Evolutionary conservation across 2,113 vertebrate species (phyloP), one percentile per base, ranked within the genome.

Genomic region (Silurus meridionalis): DNA sequence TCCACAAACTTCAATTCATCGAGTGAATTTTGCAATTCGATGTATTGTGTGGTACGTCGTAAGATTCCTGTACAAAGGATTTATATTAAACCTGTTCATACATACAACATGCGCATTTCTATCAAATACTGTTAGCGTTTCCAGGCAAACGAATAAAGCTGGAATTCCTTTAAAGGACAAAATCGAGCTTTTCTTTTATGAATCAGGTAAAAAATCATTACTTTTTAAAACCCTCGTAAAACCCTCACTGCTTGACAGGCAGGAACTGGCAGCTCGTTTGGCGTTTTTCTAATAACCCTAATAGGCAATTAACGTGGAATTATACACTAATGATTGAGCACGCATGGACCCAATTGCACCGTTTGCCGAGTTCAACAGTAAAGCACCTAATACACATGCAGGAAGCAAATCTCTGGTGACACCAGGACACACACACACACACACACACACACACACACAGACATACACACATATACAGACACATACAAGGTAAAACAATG

Each of bases 221-320:
- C 46, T 78, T 74, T 15, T 37, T 37, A 37, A 37, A 37, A 37
- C 37, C 37, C 37, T 37, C 11, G 57, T 57, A 52, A 84, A 84
- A 75, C 83, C 75, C 37, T 75, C 63, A 37, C 66, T 71, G 82
- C 28, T 81, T 6, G 37, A 63, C 58, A 81, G 80, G 58, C 80
- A 17, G 64, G 48, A 74, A 55, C 69, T 84, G 83, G 83, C 46
- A 84, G 55, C 69, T 75, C 83, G 61, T 83, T 71, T 83, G 81
- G 63, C 52, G 21, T 69, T 83, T 83, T 69, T 69, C 17, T 52
- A 83, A 37, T 83, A 69, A 83, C 50, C 64, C 64, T 69, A 69
- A 69, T 37, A 55, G 64, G 46, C 82, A 83, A 53, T 69, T 71
- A 69, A 71, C 50, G 9, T 17, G 25, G 71, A 83, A 83, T 83